Conservation (phyloP, 2,113 vertebrate species). For the Rhombomys opimus region DNA sequence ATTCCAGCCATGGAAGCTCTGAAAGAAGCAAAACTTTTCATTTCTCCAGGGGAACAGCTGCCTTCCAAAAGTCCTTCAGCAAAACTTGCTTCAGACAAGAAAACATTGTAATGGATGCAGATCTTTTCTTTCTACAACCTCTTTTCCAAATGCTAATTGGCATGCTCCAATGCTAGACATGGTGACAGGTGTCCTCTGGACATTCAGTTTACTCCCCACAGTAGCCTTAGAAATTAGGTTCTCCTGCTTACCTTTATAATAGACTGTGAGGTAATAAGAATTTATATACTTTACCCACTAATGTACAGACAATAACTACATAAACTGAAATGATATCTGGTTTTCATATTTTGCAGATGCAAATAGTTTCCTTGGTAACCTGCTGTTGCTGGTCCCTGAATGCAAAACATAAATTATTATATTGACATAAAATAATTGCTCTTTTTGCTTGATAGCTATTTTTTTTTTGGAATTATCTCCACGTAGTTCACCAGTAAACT, state of each 20-base stretch:
- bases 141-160: background rate
- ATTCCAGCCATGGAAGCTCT: conserved; percentile 1
- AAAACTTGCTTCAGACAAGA: background rate
- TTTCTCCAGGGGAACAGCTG: background rate
- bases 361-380: background rate
- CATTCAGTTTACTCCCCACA: background rate
- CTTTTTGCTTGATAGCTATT: background rate
- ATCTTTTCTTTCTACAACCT: background rate
- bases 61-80: conserved; percentile 46
- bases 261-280: background rate
- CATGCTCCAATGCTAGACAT: background rate
- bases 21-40: conserved; percentile 28
- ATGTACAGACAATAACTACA: background rate
- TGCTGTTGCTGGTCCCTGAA: background rate
- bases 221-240: background rate
- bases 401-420: background rate
- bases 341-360: background rate
- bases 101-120: background rate
- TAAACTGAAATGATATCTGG: background rate
- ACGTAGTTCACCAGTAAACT: background rate
- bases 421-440: background rate
- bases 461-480: background rate
- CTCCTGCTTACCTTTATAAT: background rate
- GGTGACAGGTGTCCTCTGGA: background rate
- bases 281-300: background rate